Evolutionary conservation across 2,797 vertebrate species (phyloP).

Genomic region (Cyprinella venusta): DNA sequence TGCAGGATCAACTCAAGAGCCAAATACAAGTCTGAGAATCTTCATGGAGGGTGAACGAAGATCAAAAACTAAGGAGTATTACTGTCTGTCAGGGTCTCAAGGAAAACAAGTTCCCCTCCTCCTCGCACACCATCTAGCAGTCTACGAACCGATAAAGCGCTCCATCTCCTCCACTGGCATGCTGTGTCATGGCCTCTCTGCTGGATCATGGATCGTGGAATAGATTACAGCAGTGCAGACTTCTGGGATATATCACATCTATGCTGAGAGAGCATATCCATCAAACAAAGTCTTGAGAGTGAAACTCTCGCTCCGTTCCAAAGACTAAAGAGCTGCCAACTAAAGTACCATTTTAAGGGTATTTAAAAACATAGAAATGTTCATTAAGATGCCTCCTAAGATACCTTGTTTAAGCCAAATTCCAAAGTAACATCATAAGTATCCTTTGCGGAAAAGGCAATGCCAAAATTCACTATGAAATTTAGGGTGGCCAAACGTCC

Average conservation of each 20-base stretch:
- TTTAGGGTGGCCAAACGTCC: too few relatives aligned
- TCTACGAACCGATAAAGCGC: background rate
- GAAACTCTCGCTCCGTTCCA: background rate
- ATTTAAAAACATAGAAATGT: background rate
- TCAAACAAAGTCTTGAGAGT: conserved; percentile 15
- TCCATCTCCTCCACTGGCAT: conserved; percentile 1
- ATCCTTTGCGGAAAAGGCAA: background rate
- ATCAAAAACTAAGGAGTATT: conserved; percentile 3
- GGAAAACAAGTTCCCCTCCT: conserved; percentile 19
- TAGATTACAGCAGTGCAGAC: conserved; percentile 43
- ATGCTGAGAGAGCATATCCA: conserved; percentile 28
- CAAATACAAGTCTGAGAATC: conserved; percentile 22
- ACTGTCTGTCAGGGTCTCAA: conserved; percentile 2
- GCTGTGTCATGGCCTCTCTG: conserved; percentile 11
- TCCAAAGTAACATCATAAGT: background rate
- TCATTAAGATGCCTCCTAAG: background rate
- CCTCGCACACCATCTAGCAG: background rate
- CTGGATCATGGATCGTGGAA: conserved; percentile 15
- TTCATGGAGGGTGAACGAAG: conserved; percentile 7
- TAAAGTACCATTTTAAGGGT: background rate
- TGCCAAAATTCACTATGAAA: background rate
- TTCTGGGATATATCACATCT: conserved; percentile 24
- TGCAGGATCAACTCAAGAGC: conserved; percentile 15
- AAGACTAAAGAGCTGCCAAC: conserved; percentile 3
- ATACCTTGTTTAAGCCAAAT: background rate